Base-by-base conservation (phyloP, 2,797 vertebrate genomes). In the Rhinella marina region DNA sequence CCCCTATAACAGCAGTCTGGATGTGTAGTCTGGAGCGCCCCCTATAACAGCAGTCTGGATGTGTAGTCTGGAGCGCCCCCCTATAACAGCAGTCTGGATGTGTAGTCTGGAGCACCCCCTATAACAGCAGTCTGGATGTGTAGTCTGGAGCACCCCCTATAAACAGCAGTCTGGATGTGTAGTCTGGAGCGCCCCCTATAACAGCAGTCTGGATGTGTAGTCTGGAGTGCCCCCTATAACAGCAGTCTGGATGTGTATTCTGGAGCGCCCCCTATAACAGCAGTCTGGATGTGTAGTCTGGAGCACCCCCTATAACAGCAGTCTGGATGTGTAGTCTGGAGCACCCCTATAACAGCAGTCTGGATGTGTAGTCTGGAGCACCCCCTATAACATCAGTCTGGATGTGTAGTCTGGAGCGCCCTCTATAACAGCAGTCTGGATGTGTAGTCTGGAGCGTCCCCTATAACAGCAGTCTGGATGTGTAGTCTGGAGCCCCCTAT, bases 211-310 rank as follows among this genome's bases (percentile, higher is more conserved):
- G 29, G 70, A 2, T 73, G 29, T 48, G 29, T 73, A 19, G 17
- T 73, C 70, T 41, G 8, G 70, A 9, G 7, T 16, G n/a, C 7
- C 72, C 72, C 72, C 41, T 50, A 75, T 75, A 75, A 13, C 19
- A 23, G 41, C 10, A 50, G 72, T 75, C 3, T 32, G 14, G 29
- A 1, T 70, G 68, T 70, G 68, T 32, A 32, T 25, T 68, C 64
- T 48, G 68, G 14, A 7, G 6, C 16, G n/a, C 8, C 25, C 27
- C 14, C 68, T 17, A 70, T 70, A 70, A 32, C 27, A 70, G 27
- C 27, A 70, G 66, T 70, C 25, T 70, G n/a, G n/a, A n/a, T n/a
- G 66, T 70, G 66, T 70, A 70, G 68, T 70, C 68, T 17, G 68
- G 29, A 32, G 0, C 13, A 0, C 68, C 68, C 61, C 27, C 27